Percentiles rank a stretch among this genome's conserved stretches.
Conservation (phyloP, 2,797 vertebrate species). For the Cacajao melanocephalus region DNA sequence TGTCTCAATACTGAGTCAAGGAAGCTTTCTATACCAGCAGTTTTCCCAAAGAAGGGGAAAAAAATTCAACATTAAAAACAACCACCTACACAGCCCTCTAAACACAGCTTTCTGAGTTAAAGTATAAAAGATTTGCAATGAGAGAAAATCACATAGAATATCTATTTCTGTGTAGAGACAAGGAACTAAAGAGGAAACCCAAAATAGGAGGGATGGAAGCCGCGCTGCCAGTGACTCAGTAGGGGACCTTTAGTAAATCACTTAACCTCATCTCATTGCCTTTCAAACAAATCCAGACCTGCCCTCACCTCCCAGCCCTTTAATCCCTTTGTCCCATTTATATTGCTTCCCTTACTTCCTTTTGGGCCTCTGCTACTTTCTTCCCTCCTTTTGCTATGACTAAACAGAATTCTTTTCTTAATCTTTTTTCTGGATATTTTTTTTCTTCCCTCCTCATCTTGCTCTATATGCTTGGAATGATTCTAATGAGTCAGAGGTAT, state of each 20-base stretch:
- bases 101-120: slow-evolving; percentile 75
- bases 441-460: slow-evolving; percentile 53
- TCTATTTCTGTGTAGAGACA: slow-evolving; percentile 79
- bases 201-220: slow-evolving; percentile 76
- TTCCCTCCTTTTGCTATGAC: slow-evolving; percentile 55
- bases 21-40: slow-evolving; percentile 67
- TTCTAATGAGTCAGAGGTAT: slow-evolving; percentile 72
- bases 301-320: slow-evolving; percentile 53
- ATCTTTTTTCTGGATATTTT: slow-evolving; percentile 61
- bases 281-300: slow-evolving; percentile 65
- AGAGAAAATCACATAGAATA: slow-evolving; percentile 79
- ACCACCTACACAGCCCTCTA: slow-evolving; percentile 61
- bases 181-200: slow-evolving; percentile 78
- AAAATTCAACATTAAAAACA: slow-evolving; percentile 71
- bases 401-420: slow-evolving; percentile 74
- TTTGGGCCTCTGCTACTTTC: not conserved
- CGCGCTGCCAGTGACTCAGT: slow-evolving; percentile 69
- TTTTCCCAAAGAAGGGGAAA: slow-evolving; percentile 67
- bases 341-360: slow-evolving; percentile 49
- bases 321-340: slow-evolving; percentile 64
- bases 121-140: slow-evolving; percentile 68
- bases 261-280: slow-evolving; percentile 71
- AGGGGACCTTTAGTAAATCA: slow-evolving; percentile 72
- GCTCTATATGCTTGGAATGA: slow-evolving; percentile 60
- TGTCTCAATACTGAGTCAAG: slow-evolving; percentile 72